phyloP scores from a whole-genome alignment of 2,797 vertebrate genomes.

The Chelmon rostratus region DNA sequence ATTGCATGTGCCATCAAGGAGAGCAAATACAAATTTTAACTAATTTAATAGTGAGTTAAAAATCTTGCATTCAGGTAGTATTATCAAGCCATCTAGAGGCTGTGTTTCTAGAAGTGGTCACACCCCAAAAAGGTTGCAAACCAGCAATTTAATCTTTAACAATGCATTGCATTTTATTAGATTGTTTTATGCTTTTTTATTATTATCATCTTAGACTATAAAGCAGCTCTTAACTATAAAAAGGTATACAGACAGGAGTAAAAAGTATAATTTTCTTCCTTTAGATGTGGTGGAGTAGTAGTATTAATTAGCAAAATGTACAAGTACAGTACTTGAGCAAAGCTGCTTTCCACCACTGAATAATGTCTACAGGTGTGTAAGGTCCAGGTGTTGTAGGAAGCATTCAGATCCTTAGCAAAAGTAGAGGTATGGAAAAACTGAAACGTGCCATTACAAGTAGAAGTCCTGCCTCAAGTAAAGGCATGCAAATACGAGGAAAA shows the following conservation, averaged over 20 bases:
- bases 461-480: too few relatives aligned
- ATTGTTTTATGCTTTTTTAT: too few relatives aligned
- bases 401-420: background rate
- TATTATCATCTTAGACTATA: too few relatives aligned
- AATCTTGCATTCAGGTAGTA: background rate
- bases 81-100: background rate
- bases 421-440: background rate
- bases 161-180: too few relatives aligned
- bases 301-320: background rate
- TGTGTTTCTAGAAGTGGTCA: background rate
- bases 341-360: background rate
- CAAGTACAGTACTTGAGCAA: background rate
- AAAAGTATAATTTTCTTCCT: too few relatives aligned
- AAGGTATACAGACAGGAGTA: too few relatives aligned
- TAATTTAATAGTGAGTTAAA: background rate
- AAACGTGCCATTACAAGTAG: too few relatives aligned
- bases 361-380: background rate
- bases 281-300: background rate
- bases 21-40: background rate
- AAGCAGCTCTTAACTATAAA: background rate
- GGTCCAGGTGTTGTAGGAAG: background rate
- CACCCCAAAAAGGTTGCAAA: background rate
- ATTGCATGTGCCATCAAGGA: background rate
- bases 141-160: background rate
- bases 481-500: too few relatives aligned